Evolutionary conservation across 2,797 vertebrate genomes (phyloP).

Genomic region (Phalanger gymnotis): DNA sequence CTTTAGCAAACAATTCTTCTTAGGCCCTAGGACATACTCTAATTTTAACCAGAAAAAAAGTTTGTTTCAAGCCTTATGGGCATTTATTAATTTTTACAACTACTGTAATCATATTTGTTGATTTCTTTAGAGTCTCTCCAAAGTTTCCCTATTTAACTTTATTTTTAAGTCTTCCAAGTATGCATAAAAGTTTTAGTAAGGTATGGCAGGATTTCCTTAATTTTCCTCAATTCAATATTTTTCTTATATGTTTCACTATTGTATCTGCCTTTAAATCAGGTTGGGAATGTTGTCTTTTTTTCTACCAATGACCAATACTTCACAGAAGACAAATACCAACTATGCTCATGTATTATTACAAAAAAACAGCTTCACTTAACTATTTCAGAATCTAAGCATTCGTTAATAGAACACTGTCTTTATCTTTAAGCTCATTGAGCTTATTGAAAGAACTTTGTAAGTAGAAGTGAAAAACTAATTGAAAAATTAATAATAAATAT

Average conservation of each 20-base stretch:
- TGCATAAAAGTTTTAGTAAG: constrained; percentile 67
- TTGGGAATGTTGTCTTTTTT: constrained; percentile 28
- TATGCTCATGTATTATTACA: constrained; percentile 37
- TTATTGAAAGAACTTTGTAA: not conserved
- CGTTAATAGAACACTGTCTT: constrained; percentile 13
- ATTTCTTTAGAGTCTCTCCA: constrained; percentile 70
- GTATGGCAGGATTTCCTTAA: constrained; percentile 63
- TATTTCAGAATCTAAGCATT: constrained; percentile 53
- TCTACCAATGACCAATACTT: constrained; percentile 36
- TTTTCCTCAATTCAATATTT: constrained; percentile 61
- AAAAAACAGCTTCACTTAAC: constrained; percentile 44
- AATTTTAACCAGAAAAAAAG: constrained; percentile 61
- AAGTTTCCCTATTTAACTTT: constrained; percentile 53
- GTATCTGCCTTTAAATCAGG: constrained; percentile 53
- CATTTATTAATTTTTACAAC: constrained; percentile 74
- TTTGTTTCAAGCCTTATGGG: constrained; percentile 68
- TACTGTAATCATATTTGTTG: constrained; percentile 70
- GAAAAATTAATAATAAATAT: constrained; percentile 17
- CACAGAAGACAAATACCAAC: constrained; percentile 53
- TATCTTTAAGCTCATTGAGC: not conserved
- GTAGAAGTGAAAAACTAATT: not conserved
- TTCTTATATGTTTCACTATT: constrained; percentile 60
- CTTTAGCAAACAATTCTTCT: constrained; percentile 56
- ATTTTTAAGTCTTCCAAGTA: constrained; percentile 62
- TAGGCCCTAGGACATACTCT: constrained; percentile 61